Evolutionary conservation across 2,888 invertebrate genomes (phyloP).

Genomic region (Stomorhina lunata): DNA sequence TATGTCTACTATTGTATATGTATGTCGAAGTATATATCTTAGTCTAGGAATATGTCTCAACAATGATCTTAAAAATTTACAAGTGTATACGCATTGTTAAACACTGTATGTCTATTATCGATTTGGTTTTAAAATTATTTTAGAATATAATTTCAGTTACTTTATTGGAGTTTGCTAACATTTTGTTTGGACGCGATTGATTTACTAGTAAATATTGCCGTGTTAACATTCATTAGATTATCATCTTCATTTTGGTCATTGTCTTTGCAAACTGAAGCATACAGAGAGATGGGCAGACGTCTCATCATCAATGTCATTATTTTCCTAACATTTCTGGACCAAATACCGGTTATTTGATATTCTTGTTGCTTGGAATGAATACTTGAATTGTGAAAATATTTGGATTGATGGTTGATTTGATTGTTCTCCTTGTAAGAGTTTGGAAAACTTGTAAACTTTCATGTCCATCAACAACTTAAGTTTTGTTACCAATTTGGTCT

Average conservation of each 20-base stretch:
- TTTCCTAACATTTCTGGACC: slow-evolving; percentile 26
- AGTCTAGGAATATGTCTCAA: too few species aligned
- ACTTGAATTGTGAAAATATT: not conserved
- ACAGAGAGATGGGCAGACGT: too few species aligned
- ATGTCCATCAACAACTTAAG: slow-evolving; percentile 45
- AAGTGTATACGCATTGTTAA: slow-evolving; percentile 53
- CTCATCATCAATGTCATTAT: slow-evolving; percentile 33
- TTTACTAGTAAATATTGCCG: not conserved
- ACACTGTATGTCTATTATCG: not conserved
- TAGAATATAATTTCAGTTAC: too few species aligned
- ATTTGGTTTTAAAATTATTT: too few species aligned
- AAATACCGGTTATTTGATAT: not conserved
- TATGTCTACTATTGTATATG: too few species aligned
- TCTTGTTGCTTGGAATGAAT: not conserved
- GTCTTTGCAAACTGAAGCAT: too few species aligned
- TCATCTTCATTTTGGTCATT: slow-evolving; percentile 10
- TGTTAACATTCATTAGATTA: slow-evolving; percentile 55
- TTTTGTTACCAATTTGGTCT: slow-evolving; percentile 50
- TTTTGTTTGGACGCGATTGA: not conserved
- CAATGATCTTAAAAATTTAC: slow-evolving; percentile 57
- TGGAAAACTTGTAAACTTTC: slow-evolving; percentile 53
- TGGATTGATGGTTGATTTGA: not conserved
- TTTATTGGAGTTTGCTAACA: not conserved
- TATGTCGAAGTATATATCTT: too few species aligned
- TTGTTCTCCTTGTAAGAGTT: slow-evolving; percentile 16